These are phyloP conservation scores for Henicopernis longicauda DNA, from an alignment of 2,113 vertebrate genomes.

Conservation along the genomic window DNA sequence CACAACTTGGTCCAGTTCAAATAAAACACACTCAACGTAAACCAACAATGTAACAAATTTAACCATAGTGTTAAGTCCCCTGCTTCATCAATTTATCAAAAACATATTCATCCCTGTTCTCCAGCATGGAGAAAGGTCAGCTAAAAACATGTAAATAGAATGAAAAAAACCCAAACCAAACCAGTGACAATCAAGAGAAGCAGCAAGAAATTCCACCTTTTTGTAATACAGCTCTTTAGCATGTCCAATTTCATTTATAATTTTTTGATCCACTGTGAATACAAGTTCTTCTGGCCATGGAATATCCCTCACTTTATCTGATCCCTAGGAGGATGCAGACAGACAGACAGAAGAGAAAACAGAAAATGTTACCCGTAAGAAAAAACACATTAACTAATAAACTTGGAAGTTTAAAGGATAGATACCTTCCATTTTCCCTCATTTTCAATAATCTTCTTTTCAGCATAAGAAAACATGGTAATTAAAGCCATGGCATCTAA, in stretches of 20 bases:
- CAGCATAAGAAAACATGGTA: constrained; percentile 74
- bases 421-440: constrained; percentile 92
- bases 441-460: constrained; percentile 79
- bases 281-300: constrained; percentile 84
- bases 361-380: background rate
- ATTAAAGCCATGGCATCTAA: constrained; percentile 91
- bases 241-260: constrained; percentile 68
- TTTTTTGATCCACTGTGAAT: constrained; percentile 85
- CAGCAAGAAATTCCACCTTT: constrained; percentile 68
- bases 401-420: background rate
- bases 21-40: background rate
- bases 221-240: constrained; percentile 82
- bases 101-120: background rate
- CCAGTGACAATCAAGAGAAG: background rate
- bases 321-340: constrained; percentile 67
- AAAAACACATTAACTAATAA: background rate
- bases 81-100: background rate
- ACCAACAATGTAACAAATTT: background rate
- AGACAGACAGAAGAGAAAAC: background rate
- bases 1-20: background rate
- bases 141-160: background rate
- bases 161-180: background rate
- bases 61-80: background rate
- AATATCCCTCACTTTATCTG: constrained; percentile 75
- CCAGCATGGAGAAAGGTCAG: background rate